phyloP scores from a whole-genome alignment of 2,797 vertebrate species.

The Phalanger gymnotis region DNA sequence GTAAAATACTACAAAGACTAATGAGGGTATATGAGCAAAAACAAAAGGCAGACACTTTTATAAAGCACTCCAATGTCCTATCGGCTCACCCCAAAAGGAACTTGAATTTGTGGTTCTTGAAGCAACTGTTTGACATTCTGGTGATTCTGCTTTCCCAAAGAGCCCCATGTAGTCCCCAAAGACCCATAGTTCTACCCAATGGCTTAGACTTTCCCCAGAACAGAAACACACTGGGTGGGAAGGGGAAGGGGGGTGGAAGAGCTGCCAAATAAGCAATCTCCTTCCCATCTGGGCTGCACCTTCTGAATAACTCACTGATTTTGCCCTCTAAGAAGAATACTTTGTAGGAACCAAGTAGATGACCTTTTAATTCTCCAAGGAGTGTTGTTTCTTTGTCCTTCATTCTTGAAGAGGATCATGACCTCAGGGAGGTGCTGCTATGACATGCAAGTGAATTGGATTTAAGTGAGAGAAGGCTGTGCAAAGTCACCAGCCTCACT shows the following conservation, averaged over 20 bases:
- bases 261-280: neutral
- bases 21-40: too few relatives aligned
- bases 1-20: too few relatives aligned
- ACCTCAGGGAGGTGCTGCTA: too few relatives aligned
- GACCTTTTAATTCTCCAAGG: neutral
- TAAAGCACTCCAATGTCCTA: neutral
- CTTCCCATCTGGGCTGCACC: neutral
- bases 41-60: neutral
- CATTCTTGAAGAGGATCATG: too few relatives aligned
- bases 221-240: neutral
- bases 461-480: too few relatives aligned
- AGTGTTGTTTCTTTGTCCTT: too few relatives aligned
- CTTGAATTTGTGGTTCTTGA: neutral
- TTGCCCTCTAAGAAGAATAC: neutral
- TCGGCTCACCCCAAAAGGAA: neutral
- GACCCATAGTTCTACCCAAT: neutral
- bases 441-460: too few relatives aligned
- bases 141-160: neutral
- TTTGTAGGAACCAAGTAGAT: neutral
- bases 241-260: too few relatives aligned
- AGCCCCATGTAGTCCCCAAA: neutral
- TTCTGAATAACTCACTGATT: neutral
- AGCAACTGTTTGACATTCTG: neutral
- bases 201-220: neutral
- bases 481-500: too few relatives aligned